Evolutionary conservation across 2,888 invertebrate species (phyloP).

Genomic region (Tridacna gigas): DNA sequence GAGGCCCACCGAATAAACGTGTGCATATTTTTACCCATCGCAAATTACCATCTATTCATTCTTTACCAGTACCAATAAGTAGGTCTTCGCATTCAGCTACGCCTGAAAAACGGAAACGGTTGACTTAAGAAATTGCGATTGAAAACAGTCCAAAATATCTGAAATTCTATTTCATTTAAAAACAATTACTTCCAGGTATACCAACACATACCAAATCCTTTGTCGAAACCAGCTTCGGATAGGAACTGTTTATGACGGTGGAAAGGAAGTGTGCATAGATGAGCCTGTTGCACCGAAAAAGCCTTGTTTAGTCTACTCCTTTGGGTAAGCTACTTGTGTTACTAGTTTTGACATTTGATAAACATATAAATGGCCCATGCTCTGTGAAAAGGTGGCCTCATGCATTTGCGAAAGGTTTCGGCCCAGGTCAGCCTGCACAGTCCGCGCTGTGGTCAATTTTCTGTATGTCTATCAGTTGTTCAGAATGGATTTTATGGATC

Average conservation of each 20-base stretch:
- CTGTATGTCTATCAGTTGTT: too few relatives aligned
- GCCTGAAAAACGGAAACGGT: background rate
- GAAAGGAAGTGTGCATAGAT: constrained; percentile 25
- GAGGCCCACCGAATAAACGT: too few relatives aligned
- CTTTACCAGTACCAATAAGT: background rate
- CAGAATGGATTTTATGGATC: too few relatives aligned
- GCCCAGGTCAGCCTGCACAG: too few relatives aligned
- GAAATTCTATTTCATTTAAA: background rate
- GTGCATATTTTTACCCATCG: too few relatives aligned
- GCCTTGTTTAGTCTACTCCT: constrained; percentile 23
- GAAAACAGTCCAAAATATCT: background rate
- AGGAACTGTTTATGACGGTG: constrained; percentile 23
- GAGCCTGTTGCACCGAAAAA: background rate
- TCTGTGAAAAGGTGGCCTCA: too few relatives aligned
- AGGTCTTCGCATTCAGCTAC: background rate
- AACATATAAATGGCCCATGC: too few relatives aligned
- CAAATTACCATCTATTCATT: too few relatives aligned
- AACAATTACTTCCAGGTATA: background rate
- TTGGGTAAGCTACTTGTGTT: background rate
- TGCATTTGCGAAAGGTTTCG: too few relatives aligned
- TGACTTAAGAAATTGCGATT: background rate
- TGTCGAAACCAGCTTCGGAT: constrained; percentile 24
- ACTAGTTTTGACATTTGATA: too few relatives aligned
- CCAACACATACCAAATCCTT: constrained; percentile 15
- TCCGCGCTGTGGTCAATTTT: too few relatives aligned